Evolutionary conservation across 2,797 vertebrate species (phyloP).

Genomic region (Phalloptychus januarius): DNA sequence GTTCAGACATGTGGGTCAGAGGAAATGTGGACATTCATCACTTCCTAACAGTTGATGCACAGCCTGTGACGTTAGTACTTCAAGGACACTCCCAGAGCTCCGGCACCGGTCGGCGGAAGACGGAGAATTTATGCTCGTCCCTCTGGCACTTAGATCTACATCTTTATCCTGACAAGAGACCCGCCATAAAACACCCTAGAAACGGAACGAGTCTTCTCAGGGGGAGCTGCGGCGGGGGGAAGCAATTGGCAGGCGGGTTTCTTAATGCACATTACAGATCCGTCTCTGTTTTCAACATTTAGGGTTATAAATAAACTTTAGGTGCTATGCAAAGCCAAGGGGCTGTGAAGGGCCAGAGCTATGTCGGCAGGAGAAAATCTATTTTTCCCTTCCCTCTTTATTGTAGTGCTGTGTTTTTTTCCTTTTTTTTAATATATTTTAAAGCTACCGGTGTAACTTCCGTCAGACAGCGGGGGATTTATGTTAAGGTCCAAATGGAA

Average conservation of each 20-base stretch:
- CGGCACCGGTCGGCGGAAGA: slow-evolving; percentile 68
- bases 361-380: slow-evolving; percentile 72
- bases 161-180: slow-evolving; percentile 76
- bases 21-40: slow-evolving; percentile 70
- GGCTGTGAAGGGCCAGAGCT: slow-evolving; percentile 70
- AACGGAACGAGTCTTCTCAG: slow-evolving; percentile 52
- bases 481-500: slow-evolving; percentile 78
- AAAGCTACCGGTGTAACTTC: slow-evolving; percentile 61
- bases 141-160: slow-evolving; percentile 76
- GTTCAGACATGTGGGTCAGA: slow-evolving; percentile 52
- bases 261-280: slow-evolving; percentile 71
- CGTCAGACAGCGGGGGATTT: slow-evolving; percentile 68
- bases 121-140: slow-evolving; percentile 76
- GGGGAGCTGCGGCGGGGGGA: slow-evolving; percentile 16
- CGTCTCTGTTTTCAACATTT: slow-evolving; percentile 80
- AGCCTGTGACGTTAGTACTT: slow-evolving; percentile 74
- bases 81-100: slow-evolving; percentile 73
- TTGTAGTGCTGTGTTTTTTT: slow-evolving; percentile 47
- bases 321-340: slow-evolving; percentile 55
- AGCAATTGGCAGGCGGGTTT: slow-evolving; percentile 60
- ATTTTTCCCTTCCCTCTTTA: slow-evolving; percentile 52
- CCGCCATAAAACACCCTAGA: slow-evolving; percentile 74
- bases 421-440: slow-evolving; percentile 26
- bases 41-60: slow-evolving; percentile 68
- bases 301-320: slow-evolving; percentile 75